These are phyloP conservation scores for Hydriomena furcata DNA, from an alignment of 2,888 invertebrate species.

Conservation along the genomic window DNA sequence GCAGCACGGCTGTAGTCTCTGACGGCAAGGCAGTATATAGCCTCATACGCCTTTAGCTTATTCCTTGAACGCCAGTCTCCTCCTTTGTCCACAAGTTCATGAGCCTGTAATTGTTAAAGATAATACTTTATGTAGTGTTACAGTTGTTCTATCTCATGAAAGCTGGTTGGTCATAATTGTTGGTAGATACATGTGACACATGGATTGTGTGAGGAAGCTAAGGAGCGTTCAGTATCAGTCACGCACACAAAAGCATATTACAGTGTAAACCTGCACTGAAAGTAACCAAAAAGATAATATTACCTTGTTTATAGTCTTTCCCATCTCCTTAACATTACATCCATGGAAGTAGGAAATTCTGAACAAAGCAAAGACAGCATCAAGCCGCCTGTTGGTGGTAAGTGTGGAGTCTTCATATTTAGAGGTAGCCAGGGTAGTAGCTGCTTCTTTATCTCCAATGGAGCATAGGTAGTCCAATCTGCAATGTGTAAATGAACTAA, in stretches of 20 bases:
- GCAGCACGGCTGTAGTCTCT: slow-evolving; percentile 98
- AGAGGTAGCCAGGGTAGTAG: slow-evolving; percentile 74
- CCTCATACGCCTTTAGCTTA: slow-evolving; percentile 98
- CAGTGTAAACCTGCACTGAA: too few species aligned
- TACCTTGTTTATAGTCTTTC: slow-evolving; percentile 81
- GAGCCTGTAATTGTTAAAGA: slow-evolving; percentile 60
- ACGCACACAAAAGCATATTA: too few species aligned
- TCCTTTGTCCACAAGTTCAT: slow-evolving; percentile 95
- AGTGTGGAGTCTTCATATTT: slow-evolving; percentile 82
- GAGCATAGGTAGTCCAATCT: slow-evolving; percentile 83
- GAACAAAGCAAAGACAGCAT: slow-evolving; percentile 82
- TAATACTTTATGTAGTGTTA: too few species aligned
- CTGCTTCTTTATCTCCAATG: slow-evolving; percentile 81
- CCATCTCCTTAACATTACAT: slow-evolving; percentile 84
- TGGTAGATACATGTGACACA: too few species aligned
- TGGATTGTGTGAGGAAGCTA: too few species aligned
- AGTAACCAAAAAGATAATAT: neutral
- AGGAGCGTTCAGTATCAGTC: too few species aligned
- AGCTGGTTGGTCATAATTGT: too few species aligned
- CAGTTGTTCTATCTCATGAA: too few species aligned
- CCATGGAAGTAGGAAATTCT: slow-evolving; percentile 84
- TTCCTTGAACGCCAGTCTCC: slow-evolving; percentile 99
- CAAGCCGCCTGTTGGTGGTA: slow-evolving; percentile 81
- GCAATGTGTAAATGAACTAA: slow-evolving; percentile 36
- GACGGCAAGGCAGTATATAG: slow-evolving; percentile 97